phyloP scores from a whole-genome alignment of 2,797 vertebrate genomes.

The Lepilemur septentrionalis region DNA sequence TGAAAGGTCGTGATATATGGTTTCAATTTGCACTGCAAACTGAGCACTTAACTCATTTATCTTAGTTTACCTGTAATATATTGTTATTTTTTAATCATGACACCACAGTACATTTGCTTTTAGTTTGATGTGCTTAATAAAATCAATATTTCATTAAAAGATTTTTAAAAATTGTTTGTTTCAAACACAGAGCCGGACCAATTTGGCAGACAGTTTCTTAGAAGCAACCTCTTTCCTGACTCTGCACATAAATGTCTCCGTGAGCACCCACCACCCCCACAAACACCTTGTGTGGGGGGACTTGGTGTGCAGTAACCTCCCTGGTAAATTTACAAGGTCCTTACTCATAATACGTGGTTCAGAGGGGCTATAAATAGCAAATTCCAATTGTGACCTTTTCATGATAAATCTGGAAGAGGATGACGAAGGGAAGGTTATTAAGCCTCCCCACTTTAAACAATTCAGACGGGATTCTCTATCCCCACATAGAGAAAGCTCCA shows the following conservation, averaged over 20 bases:
- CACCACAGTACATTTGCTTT: conserved; percentile 85
- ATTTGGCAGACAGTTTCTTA: conserved; percentile 50
- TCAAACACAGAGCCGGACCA: conserved; percentile 60
- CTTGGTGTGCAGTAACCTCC: background rate
- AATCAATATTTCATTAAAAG: conserved; percentile 89
- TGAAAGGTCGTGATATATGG: conserved; percentile 87
- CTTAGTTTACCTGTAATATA: conserved; percentile 88
- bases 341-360: conserved; percentile 26
- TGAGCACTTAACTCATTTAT: conserved; percentile 89
- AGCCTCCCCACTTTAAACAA: background rate
- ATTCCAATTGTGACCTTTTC: conserved; percentile 52
- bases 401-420: conserved; percentile 35
- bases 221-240: background rate
- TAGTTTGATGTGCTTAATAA: conserved; percentile 86
- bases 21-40: conserved; percentile 88
- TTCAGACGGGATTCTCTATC: conserved; percentile 9
- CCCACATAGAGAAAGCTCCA: background rate
- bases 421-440: conserved; percentile 15
- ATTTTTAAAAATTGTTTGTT: conserved; percentile 84
- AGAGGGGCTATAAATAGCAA: conserved; percentile 21
- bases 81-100: conserved; percentile 83
- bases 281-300: background rate
- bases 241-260: background rate
- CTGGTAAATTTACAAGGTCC: background rate
- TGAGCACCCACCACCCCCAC: background rate